Conservation (phyloP, 2,113 vertebrate species). For the Siphamia tubifer region DNA sequence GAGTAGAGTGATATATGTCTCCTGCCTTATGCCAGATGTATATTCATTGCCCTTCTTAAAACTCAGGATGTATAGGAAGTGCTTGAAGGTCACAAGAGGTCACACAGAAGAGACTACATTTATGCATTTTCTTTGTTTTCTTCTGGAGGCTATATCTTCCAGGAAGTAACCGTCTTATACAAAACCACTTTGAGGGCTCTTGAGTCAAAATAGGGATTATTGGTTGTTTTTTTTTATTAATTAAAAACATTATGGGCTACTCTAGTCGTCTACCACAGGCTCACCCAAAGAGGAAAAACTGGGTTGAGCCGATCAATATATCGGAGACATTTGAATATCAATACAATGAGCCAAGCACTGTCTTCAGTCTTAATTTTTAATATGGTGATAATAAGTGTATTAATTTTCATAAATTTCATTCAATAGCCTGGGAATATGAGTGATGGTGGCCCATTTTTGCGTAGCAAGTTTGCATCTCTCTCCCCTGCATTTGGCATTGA, state of each 20-base stretch:
- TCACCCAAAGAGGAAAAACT: constrained; percentile 32
- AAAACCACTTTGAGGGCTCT: constrained; percentile 4
- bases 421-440: constrained; percentile 69
- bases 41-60: constrained; percentile 66
- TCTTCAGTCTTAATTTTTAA: constrained; percentile 76
- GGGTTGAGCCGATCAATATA: constrained; percentile 58
- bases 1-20: constrained; percentile 49
- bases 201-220: neutral
- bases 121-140: constrained; percentile 28
- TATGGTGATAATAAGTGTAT: constrained; percentile 74
- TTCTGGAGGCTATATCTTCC: constrained; percentile 5
- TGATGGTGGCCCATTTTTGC: constrained; percentile 66
- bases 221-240: neutral
- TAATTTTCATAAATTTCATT: constrained; percentile 73
- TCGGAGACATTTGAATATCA: constrained; percentile 69
- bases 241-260: constrained; percentile 3
- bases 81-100: constrained; percentile 58
- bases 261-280: neutral
- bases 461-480: constrained; percentile 49
- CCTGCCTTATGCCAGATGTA: constrained; percentile 54
- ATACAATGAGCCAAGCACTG: constrained; percentile 30
- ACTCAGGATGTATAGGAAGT: constrained; percentile 59
- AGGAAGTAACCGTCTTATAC: constrained; percentile 2
- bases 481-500: constrained; percentile 57
- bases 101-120: constrained; percentile 27